Conservation (phyloP, 2,888 invertebrate species). For the Tolmerus cingulatus region DNA sequence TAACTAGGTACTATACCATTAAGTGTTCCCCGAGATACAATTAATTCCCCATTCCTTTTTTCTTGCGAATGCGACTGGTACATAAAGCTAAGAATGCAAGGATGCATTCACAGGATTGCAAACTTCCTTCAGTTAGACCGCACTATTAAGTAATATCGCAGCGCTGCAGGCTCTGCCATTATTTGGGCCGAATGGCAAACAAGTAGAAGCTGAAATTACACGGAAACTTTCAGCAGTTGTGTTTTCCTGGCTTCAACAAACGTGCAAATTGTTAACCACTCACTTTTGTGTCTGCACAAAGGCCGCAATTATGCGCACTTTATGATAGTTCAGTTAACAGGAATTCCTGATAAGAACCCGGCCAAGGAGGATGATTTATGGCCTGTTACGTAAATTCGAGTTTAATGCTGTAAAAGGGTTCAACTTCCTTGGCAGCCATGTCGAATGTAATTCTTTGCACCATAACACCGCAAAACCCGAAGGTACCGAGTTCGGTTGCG, state of each 20-base stretch:
- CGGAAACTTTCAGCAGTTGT: constrained; percentile 23
- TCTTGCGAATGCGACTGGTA: not conserved
- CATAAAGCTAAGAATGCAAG: not conserved
- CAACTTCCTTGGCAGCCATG: not conserved
- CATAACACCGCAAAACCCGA: not conserved
- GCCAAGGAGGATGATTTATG: constrained; percentile 29
- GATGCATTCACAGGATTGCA: not conserved
- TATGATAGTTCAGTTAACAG: constrained; percentile 25
- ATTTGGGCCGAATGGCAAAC: not conserved
- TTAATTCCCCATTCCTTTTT: not conserved
- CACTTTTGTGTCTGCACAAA: constrained; percentile 19
- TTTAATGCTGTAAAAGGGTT: constrained; percentile 8
- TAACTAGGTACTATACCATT: not conserved
- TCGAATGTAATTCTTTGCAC: constrained; percentile 16
- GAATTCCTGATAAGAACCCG: constrained; percentile 27
- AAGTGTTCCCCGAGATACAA: not conserved
- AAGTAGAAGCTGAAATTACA: constrained; percentile 13
- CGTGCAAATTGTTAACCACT: constrained; percentile 30
- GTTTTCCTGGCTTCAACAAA: constrained; percentile 30
- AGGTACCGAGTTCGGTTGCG: not conserved
- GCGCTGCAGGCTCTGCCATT: not conserved
- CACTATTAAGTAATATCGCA: not conserved
- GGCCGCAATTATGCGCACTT: constrained; percentile 32
- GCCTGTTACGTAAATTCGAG: constrained; percentile 19
- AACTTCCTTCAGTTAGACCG: not conserved